These are phyloP conservation scores for Dryomyza anilis DNA, from an alignment of 2,888 invertebrate species.

Conservation along the genomic window DNA sequence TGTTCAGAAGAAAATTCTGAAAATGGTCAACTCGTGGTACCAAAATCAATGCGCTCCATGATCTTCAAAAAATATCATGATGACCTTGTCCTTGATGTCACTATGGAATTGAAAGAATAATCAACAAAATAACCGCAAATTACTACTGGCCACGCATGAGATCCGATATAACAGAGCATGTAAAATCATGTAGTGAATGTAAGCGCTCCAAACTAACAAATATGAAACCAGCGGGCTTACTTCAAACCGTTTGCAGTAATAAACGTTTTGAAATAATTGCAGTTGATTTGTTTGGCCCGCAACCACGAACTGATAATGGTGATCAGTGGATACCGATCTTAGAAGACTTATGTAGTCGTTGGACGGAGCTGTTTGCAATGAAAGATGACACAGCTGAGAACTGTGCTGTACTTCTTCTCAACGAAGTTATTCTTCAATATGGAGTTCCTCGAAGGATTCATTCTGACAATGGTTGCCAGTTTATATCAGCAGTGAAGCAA, in stretches of 20 bases:
- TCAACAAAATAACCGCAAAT: conserved; percentile 5
- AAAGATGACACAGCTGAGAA: conserved; percentile 24
- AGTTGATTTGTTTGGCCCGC: conserved; percentile 27
- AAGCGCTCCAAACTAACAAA: conserved; percentile 19
- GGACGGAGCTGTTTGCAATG: conserved; percentile 26
- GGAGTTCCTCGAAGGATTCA: conserved; percentile 47
- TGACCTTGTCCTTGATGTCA: no score
- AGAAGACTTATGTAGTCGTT: conserved; percentile 21
- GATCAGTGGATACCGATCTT: conserved; percentile 10
- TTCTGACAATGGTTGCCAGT: conserved; percentile 53
- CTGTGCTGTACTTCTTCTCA: conserved; percentile 20
- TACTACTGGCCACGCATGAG: conserved; percentile 28
- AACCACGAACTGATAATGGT: conserved; percentile 21
- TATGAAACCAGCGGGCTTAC: conserved; percentile 1
- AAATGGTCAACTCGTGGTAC: no score
- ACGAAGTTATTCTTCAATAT: conserved; percentile 34
- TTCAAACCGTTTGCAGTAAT: conserved; percentile 26
- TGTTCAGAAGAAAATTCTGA: no score
- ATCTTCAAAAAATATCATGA: no score
- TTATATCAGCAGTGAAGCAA: conserved; percentile 36
- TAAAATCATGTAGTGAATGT: conserved; percentile 24
- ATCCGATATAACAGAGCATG: conserved; percentile 14
- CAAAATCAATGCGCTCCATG: no score
- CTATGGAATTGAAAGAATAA: conserved; percentile 25
- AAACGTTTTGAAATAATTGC: conserved; percentile 31